Percentiles rank a stretch among this genome's conserved stretches.
phyloP scores from a whole-genome alignment of 2,797 vertebrate species.

The Parauchenoglanis ngamensis region DNA sequence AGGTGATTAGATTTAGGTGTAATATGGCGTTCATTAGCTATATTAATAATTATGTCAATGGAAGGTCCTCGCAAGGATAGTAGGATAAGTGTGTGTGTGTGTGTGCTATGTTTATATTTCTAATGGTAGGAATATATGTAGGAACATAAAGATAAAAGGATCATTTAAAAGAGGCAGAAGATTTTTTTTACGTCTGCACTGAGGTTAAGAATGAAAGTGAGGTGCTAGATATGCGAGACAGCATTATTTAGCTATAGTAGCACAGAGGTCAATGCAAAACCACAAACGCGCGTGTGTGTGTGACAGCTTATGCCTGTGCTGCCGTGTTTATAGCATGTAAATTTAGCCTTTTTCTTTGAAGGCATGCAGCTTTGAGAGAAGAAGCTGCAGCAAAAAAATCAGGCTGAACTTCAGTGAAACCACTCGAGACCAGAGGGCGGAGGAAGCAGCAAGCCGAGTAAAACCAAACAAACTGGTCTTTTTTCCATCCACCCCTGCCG shows the following conservation, averaged over 20 bases:
- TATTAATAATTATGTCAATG: too few relatives aligned
- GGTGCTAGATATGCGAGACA: not conserved
- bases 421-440: not conserved
- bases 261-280: not conserved
- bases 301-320: not conserved
- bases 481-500: constrained; percentile 40
- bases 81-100: not conserved
- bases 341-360: not conserved
- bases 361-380: not conserved
- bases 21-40: too few relatives aligned
- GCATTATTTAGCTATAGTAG: not conserved
- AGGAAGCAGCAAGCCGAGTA: constrained; percentile 28
- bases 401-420: not conserved
- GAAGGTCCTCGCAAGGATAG: too few relatives aligned
- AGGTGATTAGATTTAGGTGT: too few relatives aligned
- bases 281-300: not conserved
- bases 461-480: constrained; percentile 39
- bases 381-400: not conserved
- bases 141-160: not conserved
- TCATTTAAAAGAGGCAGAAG: not conserved
- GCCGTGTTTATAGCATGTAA: not conserved
- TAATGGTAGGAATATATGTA: not conserved
- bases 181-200: not conserved
- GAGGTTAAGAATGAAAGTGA: not conserved
- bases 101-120: not conserved